Evolutionary conservation across 2,113 vertebrate genomes (phyloP).

Genomic region (Oreochromis spilurus): DNA sequence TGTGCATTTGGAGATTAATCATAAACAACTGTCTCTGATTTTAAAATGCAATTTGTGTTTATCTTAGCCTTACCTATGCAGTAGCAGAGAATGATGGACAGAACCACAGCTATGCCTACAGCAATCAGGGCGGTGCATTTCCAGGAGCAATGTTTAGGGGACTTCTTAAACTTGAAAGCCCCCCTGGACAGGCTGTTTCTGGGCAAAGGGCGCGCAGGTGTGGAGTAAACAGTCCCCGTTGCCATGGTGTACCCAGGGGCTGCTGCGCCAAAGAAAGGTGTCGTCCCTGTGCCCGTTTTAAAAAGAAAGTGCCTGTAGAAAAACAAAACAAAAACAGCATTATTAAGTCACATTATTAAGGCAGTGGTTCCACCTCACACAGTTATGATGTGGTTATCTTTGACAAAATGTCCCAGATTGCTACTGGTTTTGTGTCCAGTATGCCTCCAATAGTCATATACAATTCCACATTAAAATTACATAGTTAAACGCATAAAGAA

Average conservation of each 20-base stretch:
- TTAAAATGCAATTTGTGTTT: rapidly evolving
- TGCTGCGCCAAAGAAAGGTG: constrained; percentile 93
- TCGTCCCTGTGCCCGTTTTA: constrained; percentile 96
- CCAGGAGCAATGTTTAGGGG: constrained; percentile 96
- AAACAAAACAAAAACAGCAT: neutral
- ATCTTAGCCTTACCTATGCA: constrained; percentile 85
- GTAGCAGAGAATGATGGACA: constrained; percentile 92
- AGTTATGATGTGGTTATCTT: neutral
- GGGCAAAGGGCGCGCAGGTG: constrained; percentile 90
- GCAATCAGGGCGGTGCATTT: constrained; percentile 95
- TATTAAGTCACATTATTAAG: neutral
- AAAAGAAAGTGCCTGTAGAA: constrained; percentile 93
- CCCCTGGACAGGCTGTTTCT: constrained; percentile 93
- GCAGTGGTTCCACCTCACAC: neutral
- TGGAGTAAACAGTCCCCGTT: constrained; percentile 96
- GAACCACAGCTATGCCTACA: constrained; percentile 88
- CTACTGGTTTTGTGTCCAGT: neutral
- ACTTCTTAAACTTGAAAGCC: constrained; percentile 99
- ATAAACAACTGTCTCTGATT: neutral
- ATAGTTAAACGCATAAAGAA: neutral
- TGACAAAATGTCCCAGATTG: neutral
- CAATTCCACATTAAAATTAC: neutral
- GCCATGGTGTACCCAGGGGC: constrained; percentile 98
- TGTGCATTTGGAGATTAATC: neutral
- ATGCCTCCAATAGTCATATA: rapidly evolving